These are phyloP conservation scores for Sepioteuthis lessoniana DNA, from an alignment of 2,888 invertebrate genomes.

Conservation along the genomic window DNA sequence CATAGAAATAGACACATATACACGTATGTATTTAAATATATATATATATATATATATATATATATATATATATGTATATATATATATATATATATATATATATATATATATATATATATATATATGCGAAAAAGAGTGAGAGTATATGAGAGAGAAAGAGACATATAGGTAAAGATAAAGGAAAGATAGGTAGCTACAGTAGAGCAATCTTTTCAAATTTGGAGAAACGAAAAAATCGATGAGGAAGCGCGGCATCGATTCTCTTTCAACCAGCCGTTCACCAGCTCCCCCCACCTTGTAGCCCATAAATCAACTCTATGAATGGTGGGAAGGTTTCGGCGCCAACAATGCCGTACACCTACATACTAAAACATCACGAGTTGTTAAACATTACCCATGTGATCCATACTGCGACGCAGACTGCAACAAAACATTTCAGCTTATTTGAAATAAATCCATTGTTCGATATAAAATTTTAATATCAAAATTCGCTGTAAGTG, in stretches of 20 bases:
- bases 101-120: not conserved
- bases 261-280: not conserved
- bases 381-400: not conserved
- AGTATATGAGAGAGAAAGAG: not conserved
- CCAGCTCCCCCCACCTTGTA: not conserved
- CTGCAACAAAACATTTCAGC: not conserved
- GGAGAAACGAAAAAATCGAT: constrained; percentile 18
- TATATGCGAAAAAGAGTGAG: no score
- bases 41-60: not conserved
- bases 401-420: not conserved
- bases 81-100: not conserved
- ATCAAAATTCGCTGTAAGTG: no score
- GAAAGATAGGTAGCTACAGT: not conserved
- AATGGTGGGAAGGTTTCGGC: constrained; percentile 21
- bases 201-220: constrained; percentile 33
- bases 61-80: not conserved
- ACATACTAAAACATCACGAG: constrained; percentile 10
- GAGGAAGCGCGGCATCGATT: not conserved
- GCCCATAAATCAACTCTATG: not conserved
- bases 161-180: not conserved
- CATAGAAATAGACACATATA: not conserved
- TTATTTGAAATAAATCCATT: not conserved
- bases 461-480: no score
- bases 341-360: constrained; percentile 11
- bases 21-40: not conserved